These are phyloP conservation scores for Puffinus mauretanicus DNA, from an alignment of 2,113 vertebrate species.

Conservation along the genomic window DNA sequence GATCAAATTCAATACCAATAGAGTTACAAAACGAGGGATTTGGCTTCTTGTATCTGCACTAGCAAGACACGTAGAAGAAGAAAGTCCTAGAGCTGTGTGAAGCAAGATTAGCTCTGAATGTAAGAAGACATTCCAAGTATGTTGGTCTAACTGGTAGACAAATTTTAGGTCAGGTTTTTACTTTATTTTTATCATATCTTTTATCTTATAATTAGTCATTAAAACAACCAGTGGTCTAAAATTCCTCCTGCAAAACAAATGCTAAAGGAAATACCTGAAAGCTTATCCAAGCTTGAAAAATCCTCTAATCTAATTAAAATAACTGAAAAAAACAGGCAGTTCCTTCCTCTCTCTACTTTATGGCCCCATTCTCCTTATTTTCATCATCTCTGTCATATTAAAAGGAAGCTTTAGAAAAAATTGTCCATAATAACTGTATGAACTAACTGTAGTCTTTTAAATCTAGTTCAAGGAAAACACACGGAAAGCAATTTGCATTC, in stretches of 20 bases:
- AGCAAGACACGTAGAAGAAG: neutral
- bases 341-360: neutral
- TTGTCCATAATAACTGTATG: neutral
- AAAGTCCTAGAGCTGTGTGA: neutral
- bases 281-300: conserved; percentile 4
- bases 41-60: neutral
- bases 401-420: neutral
- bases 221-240: neutral
- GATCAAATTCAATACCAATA: neutral
- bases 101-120: neutral
- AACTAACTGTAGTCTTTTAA: neutral
- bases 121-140: neutral
- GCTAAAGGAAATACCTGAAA: neutral
- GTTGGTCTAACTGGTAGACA: neutral
- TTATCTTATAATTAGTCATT: neutral
- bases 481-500: neutral
- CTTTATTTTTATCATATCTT: neutral
- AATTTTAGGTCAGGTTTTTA: neutral
- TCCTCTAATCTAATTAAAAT: conserved; percentile 15
- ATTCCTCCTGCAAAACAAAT: neutral
- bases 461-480: conserved; percentile 5
- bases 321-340: neutral
- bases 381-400: neutral
- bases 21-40: neutral
- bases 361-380: neutral